These are phyloP conservation scores for Polylopha cassiicola DNA, from an alignment of 2,888 invertebrate genomes.

Conservation along the genomic window DNA sequence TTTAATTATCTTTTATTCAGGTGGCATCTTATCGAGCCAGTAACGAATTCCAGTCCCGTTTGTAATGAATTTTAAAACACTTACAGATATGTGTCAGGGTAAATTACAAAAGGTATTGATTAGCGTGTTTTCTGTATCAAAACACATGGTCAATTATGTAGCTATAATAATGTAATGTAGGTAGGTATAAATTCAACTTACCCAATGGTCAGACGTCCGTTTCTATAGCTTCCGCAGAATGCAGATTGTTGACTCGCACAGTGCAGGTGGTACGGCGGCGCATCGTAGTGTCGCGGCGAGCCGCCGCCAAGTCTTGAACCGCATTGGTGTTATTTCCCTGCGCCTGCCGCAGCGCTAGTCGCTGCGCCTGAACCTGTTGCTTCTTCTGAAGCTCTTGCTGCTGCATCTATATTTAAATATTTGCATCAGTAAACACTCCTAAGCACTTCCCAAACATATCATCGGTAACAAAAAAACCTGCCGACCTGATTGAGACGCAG, in stretches of 20 bases:
- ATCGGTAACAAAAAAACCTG: slow-evolving; percentile 16
- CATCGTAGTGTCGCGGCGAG: slow-evolving; percentile 34
- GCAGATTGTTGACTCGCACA: slow-evolving; percentile 66
- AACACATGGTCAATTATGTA: too few species aligned
- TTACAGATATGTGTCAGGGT: too few species aligned
- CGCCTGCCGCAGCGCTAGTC: slow-evolving; percentile 24
- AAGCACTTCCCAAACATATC: too few species aligned
- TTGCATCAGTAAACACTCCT: too few species aligned
- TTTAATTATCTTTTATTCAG: too few species aligned
- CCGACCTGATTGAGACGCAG: slow-evolving; percentile 59
- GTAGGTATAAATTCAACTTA: slow-evolving; percentile 64
- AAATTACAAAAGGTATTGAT: too few species aligned
- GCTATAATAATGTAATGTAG: too few species aligned
- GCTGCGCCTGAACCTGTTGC: slow-evolving; percentile 27
- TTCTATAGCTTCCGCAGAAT: slow-evolving; percentile 90
- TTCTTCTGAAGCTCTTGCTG: slow-evolving; percentile 56
- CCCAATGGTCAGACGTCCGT: slow-evolving; percentile 98
- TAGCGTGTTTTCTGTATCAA: too few species aligned
- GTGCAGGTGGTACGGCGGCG: slow-evolving; percentile 59
- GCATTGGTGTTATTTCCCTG: slow-evolving; percentile 23
- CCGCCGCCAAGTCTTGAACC: slow-evolving; percentile 18
- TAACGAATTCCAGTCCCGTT: too few species aligned
- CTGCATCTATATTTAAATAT: slow-evolving; percentile 46
- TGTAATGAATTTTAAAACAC: too few species aligned
- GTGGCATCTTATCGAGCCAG: too few species aligned